phyloP scores from a whole-genome alignment of 2,888 invertebrate species.

The Cephus pygmeus region DNA sequence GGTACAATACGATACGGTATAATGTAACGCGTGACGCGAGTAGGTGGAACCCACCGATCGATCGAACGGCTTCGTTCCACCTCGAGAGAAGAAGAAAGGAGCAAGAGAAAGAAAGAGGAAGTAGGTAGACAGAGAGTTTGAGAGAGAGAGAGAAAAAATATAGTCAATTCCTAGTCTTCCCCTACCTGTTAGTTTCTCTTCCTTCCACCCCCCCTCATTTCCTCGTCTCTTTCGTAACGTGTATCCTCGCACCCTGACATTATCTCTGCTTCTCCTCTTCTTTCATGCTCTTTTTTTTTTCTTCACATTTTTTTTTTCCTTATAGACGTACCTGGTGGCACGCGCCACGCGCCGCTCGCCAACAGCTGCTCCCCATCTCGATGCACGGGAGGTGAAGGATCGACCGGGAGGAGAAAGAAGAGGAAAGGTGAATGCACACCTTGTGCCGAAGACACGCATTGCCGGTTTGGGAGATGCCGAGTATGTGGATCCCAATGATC shows the following conservation, averaged over 20 bases:
- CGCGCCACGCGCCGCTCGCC: conserved; percentile 58
- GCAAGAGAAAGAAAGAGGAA: conserved; percentile 2
- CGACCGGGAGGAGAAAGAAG: conserved; percentile 3
- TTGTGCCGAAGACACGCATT: conserved; percentile 54
- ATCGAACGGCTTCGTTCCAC: not conserved
- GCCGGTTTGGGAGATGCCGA: conserved; percentile 53
- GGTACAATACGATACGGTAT: not conserved
- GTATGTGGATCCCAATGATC: conserved; percentile 31
- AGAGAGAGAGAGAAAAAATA: conserved; percentile 25
- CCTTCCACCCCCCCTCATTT: not conserved
- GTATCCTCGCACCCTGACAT: conserved; percentile 6
- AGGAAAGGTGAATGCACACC: conserved; percentile 44
- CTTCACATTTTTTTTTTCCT: conserved; percentile 8
- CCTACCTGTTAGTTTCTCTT: conserved; percentile 2
- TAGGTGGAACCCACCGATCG: not conserved
- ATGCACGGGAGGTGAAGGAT: conserved; percentile 14
- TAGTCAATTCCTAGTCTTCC: conserved; percentile 12
- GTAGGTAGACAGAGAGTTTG: not conserved
- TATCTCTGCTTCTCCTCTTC: conserved; percentile 14
- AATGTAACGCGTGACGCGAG: not conserved
- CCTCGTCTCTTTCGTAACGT: not conserved
- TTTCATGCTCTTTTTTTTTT: conserved; percentile 42
- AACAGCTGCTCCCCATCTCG: conserved; percentile 58
- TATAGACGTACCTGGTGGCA: conserved; percentile 63
- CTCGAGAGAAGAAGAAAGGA: conserved; percentile 2